Conservation (phyloP, 2,113 vertebrate species). For the Monarcha castaneiventris region DNA sequence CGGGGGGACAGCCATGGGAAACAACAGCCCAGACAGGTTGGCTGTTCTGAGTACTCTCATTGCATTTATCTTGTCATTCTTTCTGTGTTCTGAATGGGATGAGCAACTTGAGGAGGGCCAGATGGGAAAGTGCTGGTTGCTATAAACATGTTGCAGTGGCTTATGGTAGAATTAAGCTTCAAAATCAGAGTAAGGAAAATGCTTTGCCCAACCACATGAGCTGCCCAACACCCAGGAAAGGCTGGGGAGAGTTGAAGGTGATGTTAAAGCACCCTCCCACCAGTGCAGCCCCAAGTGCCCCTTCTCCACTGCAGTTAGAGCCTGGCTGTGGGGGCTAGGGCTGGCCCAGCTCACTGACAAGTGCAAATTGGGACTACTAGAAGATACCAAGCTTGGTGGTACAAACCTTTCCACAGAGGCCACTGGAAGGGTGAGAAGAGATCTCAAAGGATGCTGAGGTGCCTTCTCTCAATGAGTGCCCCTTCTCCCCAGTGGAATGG, state of each 20-base stretch:
- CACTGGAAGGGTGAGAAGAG: neutral
- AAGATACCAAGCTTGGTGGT: fast-evolving
- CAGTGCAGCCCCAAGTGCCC: neutral
- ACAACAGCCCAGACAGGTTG: fast-evolving
- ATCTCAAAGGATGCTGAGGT: too few species aligned
- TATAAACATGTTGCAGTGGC: neutral
- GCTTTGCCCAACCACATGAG: neutral
- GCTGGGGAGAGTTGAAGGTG: neutral
- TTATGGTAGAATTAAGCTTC: neutral
- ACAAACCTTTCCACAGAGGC: neutral
- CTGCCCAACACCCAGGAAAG: neutral
- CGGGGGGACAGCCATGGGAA: neutral
- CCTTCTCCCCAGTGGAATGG: fast-evolving
- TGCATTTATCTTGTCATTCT: neutral
- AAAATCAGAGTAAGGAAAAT: neutral
- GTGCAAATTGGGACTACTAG: neutral
- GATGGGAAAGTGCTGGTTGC: neutral
- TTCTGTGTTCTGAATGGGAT: neutral
- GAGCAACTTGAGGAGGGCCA: neutral
- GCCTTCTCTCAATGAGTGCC: too few species aligned
- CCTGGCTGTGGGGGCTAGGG: fast-evolving
- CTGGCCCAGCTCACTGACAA: neutral
- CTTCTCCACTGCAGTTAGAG: neutral
- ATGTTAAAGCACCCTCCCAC: neutral
- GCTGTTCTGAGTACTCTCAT: neutral